Evolutionary conservation across 2,797 vertebrate genomes (phyloP).

Genomic region (Parauchenoglanis ngamensis): DNA sequence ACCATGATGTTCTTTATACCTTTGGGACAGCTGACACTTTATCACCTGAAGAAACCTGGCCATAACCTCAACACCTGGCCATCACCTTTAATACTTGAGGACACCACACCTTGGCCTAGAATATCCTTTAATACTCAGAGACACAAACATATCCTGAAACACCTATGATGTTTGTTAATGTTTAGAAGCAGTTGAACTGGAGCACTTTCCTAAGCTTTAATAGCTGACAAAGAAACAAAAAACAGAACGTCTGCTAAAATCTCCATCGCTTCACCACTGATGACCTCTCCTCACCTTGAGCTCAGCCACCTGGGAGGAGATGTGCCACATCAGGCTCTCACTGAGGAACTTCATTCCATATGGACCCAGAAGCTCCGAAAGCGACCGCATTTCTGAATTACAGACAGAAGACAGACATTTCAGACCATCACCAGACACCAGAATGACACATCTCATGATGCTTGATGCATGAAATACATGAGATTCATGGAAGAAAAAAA

Average conservation of each 20-base stretch:
- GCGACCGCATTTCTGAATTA: slow-evolving; percentile 89
- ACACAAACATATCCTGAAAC: neutral
- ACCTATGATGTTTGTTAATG: too few species aligned
- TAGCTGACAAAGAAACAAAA: neutral
- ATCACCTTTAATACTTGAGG: neutral
- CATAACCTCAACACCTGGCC: neutral
- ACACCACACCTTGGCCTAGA: neutral
- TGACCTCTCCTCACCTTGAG: slow-evolving; percentile 83
- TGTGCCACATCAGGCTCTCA: slow-evolving; percentile 99
- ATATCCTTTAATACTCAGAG: neutral
- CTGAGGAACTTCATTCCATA: slow-evolving; percentile 99
- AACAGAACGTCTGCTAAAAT: neutral
- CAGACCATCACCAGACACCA: neutral
- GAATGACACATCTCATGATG: too few species aligned
- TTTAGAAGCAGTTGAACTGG: neutral
- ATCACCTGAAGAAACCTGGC: neutral
- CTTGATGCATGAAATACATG: neutral
- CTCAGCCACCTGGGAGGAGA: slow-evolving; percentile 97
- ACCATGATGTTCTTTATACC: neutral
- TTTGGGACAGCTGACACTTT: neutral
- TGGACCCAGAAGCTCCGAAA: slow-evolving; percentile 93
- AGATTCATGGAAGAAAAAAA: neutral
- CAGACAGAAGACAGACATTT: neutral
- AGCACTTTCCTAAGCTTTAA: neutral
- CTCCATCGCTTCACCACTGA: neutral